Evolutionary conservation across 1,140 invertebrate genomes (phyloP).

Genomic region (Cyphomyrmex costatus): DNA sequence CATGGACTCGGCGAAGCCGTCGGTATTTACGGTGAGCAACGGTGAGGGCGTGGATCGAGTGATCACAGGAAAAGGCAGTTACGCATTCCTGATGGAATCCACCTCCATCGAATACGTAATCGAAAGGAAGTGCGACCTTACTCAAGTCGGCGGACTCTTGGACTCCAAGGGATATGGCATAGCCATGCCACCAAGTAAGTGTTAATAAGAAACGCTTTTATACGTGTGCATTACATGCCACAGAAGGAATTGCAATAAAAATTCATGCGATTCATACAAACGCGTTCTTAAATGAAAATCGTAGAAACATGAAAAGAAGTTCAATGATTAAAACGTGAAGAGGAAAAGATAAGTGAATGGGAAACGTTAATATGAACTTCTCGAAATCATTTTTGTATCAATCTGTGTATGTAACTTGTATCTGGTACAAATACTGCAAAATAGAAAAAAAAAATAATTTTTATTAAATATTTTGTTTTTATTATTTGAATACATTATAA

Average conservation of each 20-base stretch:
- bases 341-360: neutral
- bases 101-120: constrained; percentile 97
- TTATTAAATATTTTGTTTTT: neutral
- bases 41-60: constrained; percentile 95
- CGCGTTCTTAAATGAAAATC: neutral
- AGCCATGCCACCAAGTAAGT: constrained; percentile 96
- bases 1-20: constrained; percentile 95
- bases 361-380: neutral
- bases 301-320: neutral
- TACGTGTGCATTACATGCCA: too few relatives aligned
- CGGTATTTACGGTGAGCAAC: constrained; percentile 95
- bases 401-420: neutral
- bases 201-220: constrained; percentile 8
- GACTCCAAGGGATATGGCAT: constrained; percentile 98
- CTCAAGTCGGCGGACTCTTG: constrained; percentile 95
- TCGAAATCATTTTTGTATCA: neutral
- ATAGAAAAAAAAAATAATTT: neutral
- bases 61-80: constrained; percentile 93
- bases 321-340: constrained; percentile 7
- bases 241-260: neutral
- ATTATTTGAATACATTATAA: neutral
- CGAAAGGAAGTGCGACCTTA: constrained; percentile 96
- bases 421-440: neutral
- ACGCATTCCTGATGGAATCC: constrained; percentile 97
- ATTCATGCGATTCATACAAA: neutral